Base-by-base conservation (phyloP, 2,888 invertebrate species). In the Meloe dianella region DNA sequence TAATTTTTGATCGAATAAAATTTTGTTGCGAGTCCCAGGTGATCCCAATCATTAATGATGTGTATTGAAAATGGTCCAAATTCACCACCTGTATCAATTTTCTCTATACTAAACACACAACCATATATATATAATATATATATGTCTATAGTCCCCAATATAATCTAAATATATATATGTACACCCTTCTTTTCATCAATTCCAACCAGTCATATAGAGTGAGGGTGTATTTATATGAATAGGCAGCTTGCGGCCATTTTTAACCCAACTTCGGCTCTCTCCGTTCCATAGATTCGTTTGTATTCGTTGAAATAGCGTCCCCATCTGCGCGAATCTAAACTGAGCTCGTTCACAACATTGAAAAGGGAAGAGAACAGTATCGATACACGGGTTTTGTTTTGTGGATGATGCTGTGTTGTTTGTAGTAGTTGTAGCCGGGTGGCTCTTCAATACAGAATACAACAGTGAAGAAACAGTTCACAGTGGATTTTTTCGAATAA, bases 171-270 rank as follows among this genome's bases (percentile, higher is more conserved):
- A n/a, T 41, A 41, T n/a, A n/a, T 20, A 47, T 54, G 12, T 22
- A 22, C 27, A 54, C 54, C 54, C 54, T 54, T 54, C 27, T 24
- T 7, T 54, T 27, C 54, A 54, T 54, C 54, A 54, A 54, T 54
- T 54, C 54, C 24, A 54, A 10, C 24, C 24, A 54, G 54, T 54
- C 24, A 54, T 54, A 27, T 27, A 27, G 27, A 3, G 27, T 27
- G 54, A 27, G 54, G 27, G 54, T 24, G 54, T 54, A n/a, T 54
- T 7, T 54, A 10, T 54, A 54, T 54, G 54, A 24, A 76, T 74
- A 78, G 79, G 78, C 78, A 76, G 77, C 72, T 70, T 71, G 69
- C 79, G 74, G 75, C 78, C 79, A 78, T 78, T 77, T 78, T 78
- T 76, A 74, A 75, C 71, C 63, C 61, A 66, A 24, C 64, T 71